Evolutionary conservation across 23 tunicate genomes (phyloP), one percentile per base, ranked within the genome.

Genomic region (Ciona savignyi): DNA sequence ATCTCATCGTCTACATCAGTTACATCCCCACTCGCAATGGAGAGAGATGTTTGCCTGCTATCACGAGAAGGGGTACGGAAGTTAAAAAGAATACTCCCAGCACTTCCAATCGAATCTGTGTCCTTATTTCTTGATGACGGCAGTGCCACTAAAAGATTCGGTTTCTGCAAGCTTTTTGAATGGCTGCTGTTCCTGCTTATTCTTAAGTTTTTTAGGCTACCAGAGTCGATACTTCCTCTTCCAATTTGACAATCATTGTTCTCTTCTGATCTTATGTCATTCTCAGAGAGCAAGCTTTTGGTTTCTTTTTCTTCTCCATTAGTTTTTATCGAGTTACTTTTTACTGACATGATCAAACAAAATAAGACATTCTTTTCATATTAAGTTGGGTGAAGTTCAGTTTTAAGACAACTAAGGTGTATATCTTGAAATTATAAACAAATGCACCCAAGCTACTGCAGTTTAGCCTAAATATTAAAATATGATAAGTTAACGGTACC

Each of bases 91-190:
- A 42, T 42, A 62, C 87, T 82, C 31, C 74, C 66, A 2, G 80
- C 80, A 60, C 87, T 82, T 1, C 87, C 87, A 74, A 75, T 82
- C 4, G 87, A 82, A 32, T 74, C 69, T 26, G 79, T 74, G 2
- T 74, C 79, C 24, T 22, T 25, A n/a, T 63, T 63, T 22, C 28
- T 25, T 20, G 28, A n/a, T 63, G 67, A 4, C 4, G 23, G 15
- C 4, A 9, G 28, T 9, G 67, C 15, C 9, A 6, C 15, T 42
- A 15, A 6, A 9, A 6, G 56, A 15, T 9, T 6, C 15, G 9
- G 9, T 42, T 15, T 42, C 15, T 42, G 56, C 15, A 42, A 15
- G 56, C 56, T 42, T 42, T 15, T 42, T 15, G 11, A 9, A 42
- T 42, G 56, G 56, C 56, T 42, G 15, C 56, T 42, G 56, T 42